Base-by-base conservation (phyloP, 2,113 vertebrate genomes). In the Dipodomys spectabilis region DNA sequence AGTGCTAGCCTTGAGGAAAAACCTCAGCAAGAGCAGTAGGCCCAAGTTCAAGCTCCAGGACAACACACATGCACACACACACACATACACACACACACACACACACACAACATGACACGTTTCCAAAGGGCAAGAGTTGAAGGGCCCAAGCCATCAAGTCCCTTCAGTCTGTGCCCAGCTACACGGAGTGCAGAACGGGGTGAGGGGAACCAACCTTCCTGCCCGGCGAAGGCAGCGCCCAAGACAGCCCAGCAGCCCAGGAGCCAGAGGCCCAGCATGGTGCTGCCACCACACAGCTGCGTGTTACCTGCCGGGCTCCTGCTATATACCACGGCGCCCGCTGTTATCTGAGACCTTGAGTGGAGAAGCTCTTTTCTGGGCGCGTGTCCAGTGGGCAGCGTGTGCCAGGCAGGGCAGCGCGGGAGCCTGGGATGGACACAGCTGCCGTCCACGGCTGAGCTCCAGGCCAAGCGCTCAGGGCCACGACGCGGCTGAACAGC, bases 381-480 rank as follows among this genome's bases (percentile, higher is more conserved):
- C 9, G 11, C 28, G n/a, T 71, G 77, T 39, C 85, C 27, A 1
- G 6, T 30, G 35, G 68, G 19, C 39, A 78, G 62, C 27, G 80
- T 16, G 23, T 89, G 27, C 82, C 73, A 25, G 45, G 35, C 72
- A 25, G 30, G 73, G 25, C 62, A 75, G 71, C 86, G 18, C 18
- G 44, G 2, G 45, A 25, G 53, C 78, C 86, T 86, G 92, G 83
- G 86, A 95, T 9, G 18, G 64, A 75, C 67, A 71, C 96, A 95
- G 91, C 92, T 97, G 95, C 0, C 3, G 35, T 74, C 11, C 27
- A 4, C 16, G 85, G 32, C 78, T 98, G 84, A 98, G 97, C 98
- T 98, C 91, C 95, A 90, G 80, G 97, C 97, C 60, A 25, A 98
- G 97, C 93, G 94, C 97, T 96, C 80, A 85, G 79, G 44, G 82